Conservation (phyloP, 2,888 invertebrate genomes). For the Emesis russula region DNA sequence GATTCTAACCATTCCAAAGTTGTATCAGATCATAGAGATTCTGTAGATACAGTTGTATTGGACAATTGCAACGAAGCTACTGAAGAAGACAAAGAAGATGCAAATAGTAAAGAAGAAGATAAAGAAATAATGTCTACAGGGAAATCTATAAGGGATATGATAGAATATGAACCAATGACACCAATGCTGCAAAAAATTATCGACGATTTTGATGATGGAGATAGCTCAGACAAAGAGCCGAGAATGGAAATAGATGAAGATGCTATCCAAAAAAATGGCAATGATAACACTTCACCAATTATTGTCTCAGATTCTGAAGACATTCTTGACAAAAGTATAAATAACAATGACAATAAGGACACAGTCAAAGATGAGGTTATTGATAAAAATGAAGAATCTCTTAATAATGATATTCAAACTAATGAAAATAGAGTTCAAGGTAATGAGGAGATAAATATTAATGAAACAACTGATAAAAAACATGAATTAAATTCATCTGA, state of each 20-base stretch:
- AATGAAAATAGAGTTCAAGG: constrained; percentile 44
- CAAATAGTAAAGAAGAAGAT: constrained; percentile 77
- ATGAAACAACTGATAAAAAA: constrained; percentile 34
- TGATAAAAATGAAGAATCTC: constrained; percentile 65
- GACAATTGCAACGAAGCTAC: constrained; percentile 92
- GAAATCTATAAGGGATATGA: constrained; percentile 91
- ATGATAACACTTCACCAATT: constrained; percentile 62
- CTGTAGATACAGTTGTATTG: constrained; percentile 93
- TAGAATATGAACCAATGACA: constrained; percentile 92
- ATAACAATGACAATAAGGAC: constrained; percentile 18
- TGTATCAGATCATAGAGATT: constrained; percentile 91
- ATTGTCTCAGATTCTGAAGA: constrained; percentile 72
- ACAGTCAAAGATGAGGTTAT: background rate
- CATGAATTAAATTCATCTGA: constrained; percentile 20
- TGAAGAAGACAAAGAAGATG: constrained; percentile 91
- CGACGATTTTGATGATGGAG: constrained; percentile 92
- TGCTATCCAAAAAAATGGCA: constrained; percentile 70
- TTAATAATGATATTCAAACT: constrained; percentile 45
- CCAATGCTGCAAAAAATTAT: constrained; percentile 92
- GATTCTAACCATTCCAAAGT: constrained; percentile 91
- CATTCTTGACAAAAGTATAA: constrained; percentile 5
- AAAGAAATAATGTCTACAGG: constrained; percentile 62
- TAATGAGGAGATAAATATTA: constrained; percentile 31
- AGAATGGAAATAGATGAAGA: constrained; percentile 91
- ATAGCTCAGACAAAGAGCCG: constrained; percentile 90